Evolutionary conservation across 2,113 vertebrate species (phyloP), one percentile per base, ranked within the genome.

Genomic region (Trematocara marginatum): DNA sequence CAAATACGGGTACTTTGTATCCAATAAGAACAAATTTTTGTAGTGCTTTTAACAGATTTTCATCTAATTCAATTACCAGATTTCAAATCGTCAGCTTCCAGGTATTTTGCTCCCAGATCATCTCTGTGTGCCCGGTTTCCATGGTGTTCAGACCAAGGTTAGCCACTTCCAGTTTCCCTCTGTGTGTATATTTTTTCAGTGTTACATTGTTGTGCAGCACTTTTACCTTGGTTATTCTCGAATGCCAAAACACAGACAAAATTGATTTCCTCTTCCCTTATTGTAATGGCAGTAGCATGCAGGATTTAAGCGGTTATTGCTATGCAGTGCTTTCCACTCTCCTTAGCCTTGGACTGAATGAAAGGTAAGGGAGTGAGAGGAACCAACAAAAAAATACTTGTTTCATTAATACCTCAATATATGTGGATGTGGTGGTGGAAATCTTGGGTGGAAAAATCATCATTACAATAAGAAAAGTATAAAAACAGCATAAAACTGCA

Each of bases 121-220:
- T n/a, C 61, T 84, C 83, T 40, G 31, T 85, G 20, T 84, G 49
- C 61, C 84, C 80, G 26, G 92, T 94, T 93, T 87, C 92, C 88
- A 93, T 94, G 92, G 92, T 79, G 83, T 93, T 87, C 80, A 42
- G 66, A 91, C 89, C 94, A 95, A 96, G 93, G 93, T 87, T 92
- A 92, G n/a, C 84, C 82, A 53, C 76, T 88, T 85, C 76, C 40
- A 51, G 23, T 80, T 90, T 76, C 79, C 82, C 66, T 86, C 59
- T 81, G 78, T 81, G 78, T 29, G 35, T 82, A 20, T 45, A 35
- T 81, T 88, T 74, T 92, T 87, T 78, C 79, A 64, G 80, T 42
- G 29, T 51, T 35, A 29, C 35, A 80, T 86, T 91, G 86, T 86
- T 80, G 80, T 52, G 3, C 78, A 61, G 82, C 71, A 88, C 85